These are phyloP conservation scores for Mythimna vitellina DNA, from an alignment of 2,888 invertebrate genomes.

Conservation along the genomic window DNA sequence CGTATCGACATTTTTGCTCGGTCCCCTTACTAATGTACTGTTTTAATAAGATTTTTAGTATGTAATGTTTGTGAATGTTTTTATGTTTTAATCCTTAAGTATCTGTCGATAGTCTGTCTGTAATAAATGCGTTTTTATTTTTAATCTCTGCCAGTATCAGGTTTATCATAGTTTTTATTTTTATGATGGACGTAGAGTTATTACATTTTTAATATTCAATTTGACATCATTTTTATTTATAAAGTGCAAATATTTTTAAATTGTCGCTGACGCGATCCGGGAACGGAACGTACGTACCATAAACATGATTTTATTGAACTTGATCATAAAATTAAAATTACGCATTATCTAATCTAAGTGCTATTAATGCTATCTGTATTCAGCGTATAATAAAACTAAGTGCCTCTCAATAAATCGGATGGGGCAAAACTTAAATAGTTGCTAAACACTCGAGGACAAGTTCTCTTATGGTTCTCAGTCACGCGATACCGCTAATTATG, in stretches of 20 bases:
- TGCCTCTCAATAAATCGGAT: slow-evolving; percentile 78
- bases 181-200: slow-evolving; percentile 28
- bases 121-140: slow-evolving; percentile 47
- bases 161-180: slow-evolving; percentile 15
- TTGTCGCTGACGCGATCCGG: neutral
- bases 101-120: slow-evolving; percentile 41
- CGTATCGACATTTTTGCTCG: slow-evolving; percentile 62
- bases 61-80: slow-evolving; percentile 49
- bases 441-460: slow-evolving; percentile 78
- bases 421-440: slow-evolving; percentile 79
- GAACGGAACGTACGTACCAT: slow-evolving; percentile 6
- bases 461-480: slow-evolving; percentile 83
- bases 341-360: slow-evolving; percentile 42
- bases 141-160: slow-evolving; percentile 35
- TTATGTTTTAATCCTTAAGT: slow-evolving; percentile 48
- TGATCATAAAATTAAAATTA: slow-evolving; percentile 45
- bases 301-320: slow-evolving; percentile 30
- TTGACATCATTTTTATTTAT: slow-evolving; percentile 30
- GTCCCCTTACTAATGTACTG: slow-evolving; percentile 58
- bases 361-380: slow-evolving; percentile 57
- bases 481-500: slow-evolving; percentile 87
- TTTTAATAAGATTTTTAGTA: slow-evolving; percentile 64
- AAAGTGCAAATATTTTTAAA: slow-evolving; percentile 8
- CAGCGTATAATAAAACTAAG: slow-evolving; percentile 61
- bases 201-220: slow-evolving; percentile 23